Evolutionary conservation across 2,888 invertebrate genomes (phyloP).

Genomic region (Polietes domitor): DNA sequence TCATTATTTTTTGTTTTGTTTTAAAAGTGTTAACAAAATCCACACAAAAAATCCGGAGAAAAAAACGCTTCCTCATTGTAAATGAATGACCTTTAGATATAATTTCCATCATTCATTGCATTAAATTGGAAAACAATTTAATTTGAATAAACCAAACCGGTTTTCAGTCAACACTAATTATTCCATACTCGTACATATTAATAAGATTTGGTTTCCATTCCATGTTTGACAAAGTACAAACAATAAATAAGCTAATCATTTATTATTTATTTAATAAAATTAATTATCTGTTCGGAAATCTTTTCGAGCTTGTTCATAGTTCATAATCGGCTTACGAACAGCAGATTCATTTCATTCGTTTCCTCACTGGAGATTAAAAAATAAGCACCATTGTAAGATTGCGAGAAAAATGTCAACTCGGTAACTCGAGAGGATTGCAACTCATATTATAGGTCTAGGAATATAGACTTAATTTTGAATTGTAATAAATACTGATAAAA

Average conservation of each 20-base stretch:
- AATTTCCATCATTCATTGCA: slow-evolving; percentile 42
- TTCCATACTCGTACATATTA: slow-evolving; percentile 12
- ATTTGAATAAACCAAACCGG: slow-evolving; percentile 53
- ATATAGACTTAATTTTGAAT: too few species aligned
- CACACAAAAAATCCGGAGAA: slow-evolving; percentile 23
- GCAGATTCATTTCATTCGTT: too few species aligned
- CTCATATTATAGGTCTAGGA: too few species aligned
- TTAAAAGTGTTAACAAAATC: slow-evolving; percentile 44
- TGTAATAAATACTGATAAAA: too few species aligned
- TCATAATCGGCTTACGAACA: not conserved
- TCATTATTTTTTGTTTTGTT: slow-evolving; percentile 26
- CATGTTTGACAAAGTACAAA: slow-evolving; percentile 25
- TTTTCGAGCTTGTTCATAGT: not conserved
- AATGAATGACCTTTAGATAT: slow-evolving; percentile 58
- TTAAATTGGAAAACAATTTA: slow-evolving; percentile 55
- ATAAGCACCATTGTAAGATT: too few species aligned
- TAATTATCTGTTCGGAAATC: not conserved
- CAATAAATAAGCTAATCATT: slow-evolving; percentile 21
- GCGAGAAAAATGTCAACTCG: too few species aligned
- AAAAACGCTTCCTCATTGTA: slow-evolving; percentile 58
- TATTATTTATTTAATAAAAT: slow-evolving; percentile 13
- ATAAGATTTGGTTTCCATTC: slow-evolving; percentile 13
- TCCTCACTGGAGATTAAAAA: too few species aligned
- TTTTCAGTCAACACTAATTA: slow-evolving; percentile 21
- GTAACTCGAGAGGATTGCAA: too few species aligned